Conservation (phyloP, 1,140 invertebrate genomes). For the Apocrypta bakeri region DNA sequence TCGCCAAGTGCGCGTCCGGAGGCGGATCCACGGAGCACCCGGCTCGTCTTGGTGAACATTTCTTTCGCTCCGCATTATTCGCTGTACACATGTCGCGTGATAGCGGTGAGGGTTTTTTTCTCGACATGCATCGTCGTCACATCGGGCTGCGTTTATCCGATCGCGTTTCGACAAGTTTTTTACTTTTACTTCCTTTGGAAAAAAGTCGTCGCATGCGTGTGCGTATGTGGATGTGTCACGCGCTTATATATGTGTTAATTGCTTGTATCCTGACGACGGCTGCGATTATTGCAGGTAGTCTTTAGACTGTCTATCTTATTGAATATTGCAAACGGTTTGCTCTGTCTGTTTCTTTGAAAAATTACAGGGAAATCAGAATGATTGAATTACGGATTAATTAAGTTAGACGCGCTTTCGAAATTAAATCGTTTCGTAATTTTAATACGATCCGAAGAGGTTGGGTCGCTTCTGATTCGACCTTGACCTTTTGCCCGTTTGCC, state of each 20-base stretch:
- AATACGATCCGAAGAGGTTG: not conserved
- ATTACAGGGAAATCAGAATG: not conserved
- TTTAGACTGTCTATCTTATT: not conserved
- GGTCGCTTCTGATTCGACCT: not conserved
- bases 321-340: too few relatives aligned
- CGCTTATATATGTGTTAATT: not conserved
- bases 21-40: too few relatives aligned
- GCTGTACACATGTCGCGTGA: not conserved
- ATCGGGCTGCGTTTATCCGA: not conserved
- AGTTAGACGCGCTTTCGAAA: not conserved
- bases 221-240: not conserved
- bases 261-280: not conserved
- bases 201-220: not conserved
- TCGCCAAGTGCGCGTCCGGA: conserved; percentile 53
- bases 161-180: not conserved
- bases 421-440: too few relatives aligned
- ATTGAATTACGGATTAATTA: not conserved
- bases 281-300: not conserved
- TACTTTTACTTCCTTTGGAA: not conserved
- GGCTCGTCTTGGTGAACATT: too few relatives aligned
- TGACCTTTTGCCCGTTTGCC: not conserved
- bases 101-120: too few relatives aligned
- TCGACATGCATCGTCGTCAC: not conserved
- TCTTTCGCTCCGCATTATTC: not conserved
- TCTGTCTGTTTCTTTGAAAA: not conserved